Percentiles rank a stretch among this genome's conserved stretches.
These are phyloP conservation scores for Tachyglossus aculeatus DNA, from an alignment of 2,797 vertebrate genomes.

Conservation along the genomic window DNA sequence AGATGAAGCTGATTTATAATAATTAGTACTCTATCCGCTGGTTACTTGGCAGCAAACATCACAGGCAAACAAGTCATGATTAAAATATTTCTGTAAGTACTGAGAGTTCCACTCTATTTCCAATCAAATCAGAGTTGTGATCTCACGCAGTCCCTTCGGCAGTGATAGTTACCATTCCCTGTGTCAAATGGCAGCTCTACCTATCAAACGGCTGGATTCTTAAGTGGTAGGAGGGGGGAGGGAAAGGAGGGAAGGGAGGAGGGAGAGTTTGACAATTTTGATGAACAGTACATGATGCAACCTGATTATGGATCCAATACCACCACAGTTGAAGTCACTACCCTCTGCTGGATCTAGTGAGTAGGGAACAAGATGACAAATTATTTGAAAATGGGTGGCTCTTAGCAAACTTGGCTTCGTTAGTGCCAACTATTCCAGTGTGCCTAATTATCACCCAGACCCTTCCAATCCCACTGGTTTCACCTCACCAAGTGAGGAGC, in stretches of 20 bases:
- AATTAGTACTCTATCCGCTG: neutral
- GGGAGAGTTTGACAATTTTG: neutral
- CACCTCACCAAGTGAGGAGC: no score
- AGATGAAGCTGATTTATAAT: neutral
- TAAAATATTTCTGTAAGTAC: slow-evolving; percentile 1
- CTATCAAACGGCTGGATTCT: neutral
- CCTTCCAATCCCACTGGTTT: no score
- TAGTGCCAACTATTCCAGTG: no score
- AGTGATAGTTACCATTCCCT: no score
- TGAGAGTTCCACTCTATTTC: neutral
- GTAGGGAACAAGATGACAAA: no score
- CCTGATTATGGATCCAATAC: neutral
- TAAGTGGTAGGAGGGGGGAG: neutral
- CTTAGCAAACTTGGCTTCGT: no score
- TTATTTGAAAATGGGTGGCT: no score
- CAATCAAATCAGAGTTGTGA: neutral
- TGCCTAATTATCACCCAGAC: no score
- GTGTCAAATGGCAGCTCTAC: no score
- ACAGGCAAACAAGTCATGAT: neutral
- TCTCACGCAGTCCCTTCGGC: neutral
- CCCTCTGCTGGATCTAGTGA: no score
- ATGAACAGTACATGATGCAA: neutral
- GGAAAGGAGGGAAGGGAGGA: neutral
- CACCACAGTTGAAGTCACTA: neutral
- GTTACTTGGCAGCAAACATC: neutral